Evolutionary conservation across 1,140 invertebrate species (phyloP).

Genomic region (Drosophila teissieri): DNA sequence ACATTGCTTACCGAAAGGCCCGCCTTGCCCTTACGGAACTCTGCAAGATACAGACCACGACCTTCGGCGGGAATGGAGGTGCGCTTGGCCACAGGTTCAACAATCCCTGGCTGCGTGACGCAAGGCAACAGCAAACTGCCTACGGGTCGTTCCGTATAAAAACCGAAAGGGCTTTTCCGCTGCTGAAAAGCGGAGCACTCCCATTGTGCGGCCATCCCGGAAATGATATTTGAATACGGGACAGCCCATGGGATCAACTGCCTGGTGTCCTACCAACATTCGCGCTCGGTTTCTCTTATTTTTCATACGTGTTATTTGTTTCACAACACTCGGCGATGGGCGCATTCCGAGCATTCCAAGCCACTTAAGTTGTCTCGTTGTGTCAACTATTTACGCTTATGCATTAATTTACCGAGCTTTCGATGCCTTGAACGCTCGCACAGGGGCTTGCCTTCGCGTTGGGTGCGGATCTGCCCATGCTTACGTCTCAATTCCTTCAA

Average conservation of each 20-base stretch:
- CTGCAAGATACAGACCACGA: background rate
- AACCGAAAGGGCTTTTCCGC: background rate
- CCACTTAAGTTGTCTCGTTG: conserved; percentile 39
- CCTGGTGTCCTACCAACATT: conserved; percentile 26
- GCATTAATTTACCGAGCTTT: conserved; percentile 49
- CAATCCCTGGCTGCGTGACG: conserved; percentile 12
- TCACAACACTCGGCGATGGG: conserved; percentile 10
- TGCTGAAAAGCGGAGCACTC: background rate
- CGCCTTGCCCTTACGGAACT: conserved; percentile 3
- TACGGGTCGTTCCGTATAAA: background rate
- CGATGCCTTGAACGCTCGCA: conserved; percentile 1
- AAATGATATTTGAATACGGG: background rate
- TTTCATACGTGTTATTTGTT: background rate
- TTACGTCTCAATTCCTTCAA: no score
- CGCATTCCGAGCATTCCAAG: conserved; percentile 44
- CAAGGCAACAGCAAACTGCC: background rate
- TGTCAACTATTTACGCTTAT: conserved; percentile 65
- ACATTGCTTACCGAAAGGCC: conserved; percentile 2
- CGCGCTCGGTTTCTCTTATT: background rate
- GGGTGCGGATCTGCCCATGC: no score
- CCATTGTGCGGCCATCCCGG: background rate
- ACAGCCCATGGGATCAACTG: background rate
- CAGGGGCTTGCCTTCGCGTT: background rate
- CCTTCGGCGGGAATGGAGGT: conserved; percentile 21
- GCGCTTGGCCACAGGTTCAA: conserved; percentile 17